phyloP scores from a whole-genome alignment of 2,797 vertebrate genomes.

The Odontamblyopus rebecca region DNA sequence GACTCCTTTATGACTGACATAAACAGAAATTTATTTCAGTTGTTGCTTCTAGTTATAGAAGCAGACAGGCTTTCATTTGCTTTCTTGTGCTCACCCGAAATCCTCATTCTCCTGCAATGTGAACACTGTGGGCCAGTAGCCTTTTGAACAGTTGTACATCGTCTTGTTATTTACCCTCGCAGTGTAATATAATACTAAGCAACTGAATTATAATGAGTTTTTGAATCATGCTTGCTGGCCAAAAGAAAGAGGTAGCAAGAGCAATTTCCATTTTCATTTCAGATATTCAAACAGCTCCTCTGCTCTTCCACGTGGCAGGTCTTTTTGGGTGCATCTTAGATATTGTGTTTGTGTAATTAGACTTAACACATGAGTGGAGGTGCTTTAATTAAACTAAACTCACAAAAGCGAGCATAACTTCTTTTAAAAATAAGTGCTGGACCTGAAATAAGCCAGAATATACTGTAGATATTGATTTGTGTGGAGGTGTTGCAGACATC shows the following conservation, averaged over 20 bases:
- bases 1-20: constrained; percentile 28
- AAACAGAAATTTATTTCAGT: constrained; percentile 26
- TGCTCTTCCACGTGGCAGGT: constrained; percentile 38
- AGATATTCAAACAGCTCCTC: constrained; percentile 41
- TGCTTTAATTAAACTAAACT: constrained; percentile 61
- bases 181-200: constrained; percentile 63
- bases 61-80: constrained; percentile 32
- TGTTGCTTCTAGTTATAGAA: constrained; percentile 21
- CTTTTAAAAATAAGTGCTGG: constrained; percentile 25
- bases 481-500: constrained; percentile 40
- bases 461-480: constrained; percentile 58
- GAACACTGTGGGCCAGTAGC: constrained; percentile 44
- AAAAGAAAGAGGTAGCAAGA: constrained; percentile 55
- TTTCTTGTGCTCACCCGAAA: constrained; percentile 46
- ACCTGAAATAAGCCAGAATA: constrained; percentile 35
- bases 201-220: constrained; percentile 68
- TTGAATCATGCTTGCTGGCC: constrained; percentile 54
- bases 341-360: constrained; percentile 69
- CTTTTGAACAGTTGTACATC: constrained; percentile 37
- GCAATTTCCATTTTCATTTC: constrained; percentile 65
- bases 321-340: constrained; percentile 42
- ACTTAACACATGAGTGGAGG: constrained; percentile 47
- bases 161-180: constrained; percentile 58
- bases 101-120: constrained; percentile 36
- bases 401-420: constrained; percentile 38